phyloP scores from a whole-genome alignment of 1,140 invertebrate genomes.

The Hesperophylax magnus region DNA sequence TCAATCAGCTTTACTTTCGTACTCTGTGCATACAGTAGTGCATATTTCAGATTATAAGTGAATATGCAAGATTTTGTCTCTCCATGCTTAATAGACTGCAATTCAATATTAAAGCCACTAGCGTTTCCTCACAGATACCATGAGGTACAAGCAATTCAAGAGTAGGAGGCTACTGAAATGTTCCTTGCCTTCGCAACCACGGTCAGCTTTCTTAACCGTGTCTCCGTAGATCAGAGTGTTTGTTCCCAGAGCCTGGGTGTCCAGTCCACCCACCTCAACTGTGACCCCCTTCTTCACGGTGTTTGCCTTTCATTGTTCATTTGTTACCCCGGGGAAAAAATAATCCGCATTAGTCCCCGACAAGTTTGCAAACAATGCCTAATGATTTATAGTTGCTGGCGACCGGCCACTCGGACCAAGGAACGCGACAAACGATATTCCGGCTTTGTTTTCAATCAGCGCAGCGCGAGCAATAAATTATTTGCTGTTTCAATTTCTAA shows the following conservation, averaged over 20 bases:
- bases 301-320: constrained; percentile 54
- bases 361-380: constrained; percentile 56
- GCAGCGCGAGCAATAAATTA: constrained; percentile 43
- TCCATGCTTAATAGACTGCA: too few relatives aligned
- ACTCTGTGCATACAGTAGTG: too few relatives aligned
- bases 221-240: background rate
- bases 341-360: constrained; percentile 53
- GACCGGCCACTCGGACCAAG: constrained; percentile 5
- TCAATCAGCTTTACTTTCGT: too few relatives aligned
- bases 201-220: too few relatives aligned
- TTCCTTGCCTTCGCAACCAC: too few relatives aligned
- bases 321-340: constrained; percentile 42
- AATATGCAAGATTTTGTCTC: too few relatives aligned
- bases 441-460: constrained; percentile 50
- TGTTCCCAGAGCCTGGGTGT: constrained; percentile 10
- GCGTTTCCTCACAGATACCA: too few relatives aligned
- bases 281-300: constrained; percentile 17
- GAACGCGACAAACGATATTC: constrained; percentile 47
- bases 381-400: constrained; percentile 50
- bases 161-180: too few relatives aligned
- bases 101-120: too few relatives aligned
- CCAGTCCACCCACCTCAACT: constrained; percentile 20
- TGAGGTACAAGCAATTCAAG: too few relatives aligned
- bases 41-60: too few relatives aligned
- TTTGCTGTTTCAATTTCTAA: constrained; percentile 45